Evolutionary conservation across 1,140 invertebrate genomes (phyloP), one percentile per base, ranked within the genome.

Genomic region (Bombus sylvicola): DNA sequence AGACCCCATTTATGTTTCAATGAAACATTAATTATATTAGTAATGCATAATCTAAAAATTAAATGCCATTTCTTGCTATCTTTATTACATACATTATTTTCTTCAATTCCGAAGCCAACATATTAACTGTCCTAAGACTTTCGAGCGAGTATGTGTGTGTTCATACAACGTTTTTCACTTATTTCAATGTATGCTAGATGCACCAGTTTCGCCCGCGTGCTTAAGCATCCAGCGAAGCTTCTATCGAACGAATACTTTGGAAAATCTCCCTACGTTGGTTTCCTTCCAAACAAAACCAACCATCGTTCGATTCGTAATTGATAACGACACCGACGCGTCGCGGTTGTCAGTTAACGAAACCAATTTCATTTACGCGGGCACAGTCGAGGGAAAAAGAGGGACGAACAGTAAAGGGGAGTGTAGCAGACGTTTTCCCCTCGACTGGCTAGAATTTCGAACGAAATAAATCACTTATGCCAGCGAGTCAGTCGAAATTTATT

Each of bases 381-480:
- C 25, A 31, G 25, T 43, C 15, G 47, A 37, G 22, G 39, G 31
- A 28, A 15, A 75, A 34, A 13, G 34, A 13, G 8, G 28, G 12
- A 25, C 18, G 28, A 75, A 57, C 2, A 10, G 47, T 6, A 37
- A 8, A 28, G 10, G 12, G 31, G 5, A 37, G 47, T 12, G 43
- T 12, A 47, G 22, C 4, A 28, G 53, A 75, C 31, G 8, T 76
- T 76, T 39, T 59, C 62, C 28, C n/a, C 53, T 39, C 37, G 57
- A 43, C 53, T 6, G n/a, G 3, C 25, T 18, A 25, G 59, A 78
- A 78, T 78, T 78, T 64, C 75, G 75, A 18, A 22, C 37, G 57
- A 64, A 39, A 41, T 78, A 78, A 78, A 78, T 78, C 75, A 78
- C 37, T 78, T 64, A 64, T 64, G 75, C 37, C 57, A 64, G 18